phyloP scores from a whole-genome alignment of 2,888 invertebrate genomes.

The Nycteola revayana region DNA sequence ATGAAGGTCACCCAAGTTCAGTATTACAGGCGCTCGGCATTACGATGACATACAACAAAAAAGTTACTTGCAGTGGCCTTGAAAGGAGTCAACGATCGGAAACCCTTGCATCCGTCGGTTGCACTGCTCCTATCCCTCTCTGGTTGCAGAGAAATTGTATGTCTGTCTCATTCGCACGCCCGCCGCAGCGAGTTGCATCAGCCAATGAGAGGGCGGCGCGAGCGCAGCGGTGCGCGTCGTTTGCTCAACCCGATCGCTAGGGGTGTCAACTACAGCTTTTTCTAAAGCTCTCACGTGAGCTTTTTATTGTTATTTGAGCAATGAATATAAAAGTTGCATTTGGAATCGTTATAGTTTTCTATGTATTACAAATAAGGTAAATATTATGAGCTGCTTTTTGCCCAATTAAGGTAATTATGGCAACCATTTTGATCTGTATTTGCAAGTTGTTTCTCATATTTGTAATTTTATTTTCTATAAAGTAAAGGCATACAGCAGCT shows the following conservation, averaged over 20 bases:
- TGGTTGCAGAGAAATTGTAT: slow-evolving; percentile 26
- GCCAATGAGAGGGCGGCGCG: slow-evolving; percentile 65
- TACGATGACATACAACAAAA: slow-evolving; percentile 65
- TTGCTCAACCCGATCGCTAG: slow-evolving; percentile 73
- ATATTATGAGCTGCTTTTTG: not conserved
- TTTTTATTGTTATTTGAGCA: slow-evolving; percentile 65
- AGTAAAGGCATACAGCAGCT: too few species aligned
- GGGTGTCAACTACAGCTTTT: slow-evolving; percentile 68
- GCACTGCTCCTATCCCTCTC: slow-evolving; percentile 54
- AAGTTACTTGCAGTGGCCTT: slow-evolving; percentile 72
- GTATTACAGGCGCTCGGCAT: slow-evolving; percentile 56
- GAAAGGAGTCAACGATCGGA: slow-evolving; percentile 77
- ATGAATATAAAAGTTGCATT: slow-evolving; percentile 44
- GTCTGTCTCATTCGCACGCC: slow-evolving; percentile 47
- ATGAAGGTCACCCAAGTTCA: slow-evolving; percentile 67
- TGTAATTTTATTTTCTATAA: too few species aligned
- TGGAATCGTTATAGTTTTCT: slow-evolving; percentile 36
- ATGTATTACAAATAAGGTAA: slow-evolving; percentile 18
- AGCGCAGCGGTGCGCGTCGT: slow-evolving; percentile 75
- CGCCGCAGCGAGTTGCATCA: slow-evolving; percentile 46
- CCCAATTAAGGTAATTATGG: too few species aligned
- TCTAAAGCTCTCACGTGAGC: slow-evolving; percentile 66
- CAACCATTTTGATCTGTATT: too few species aligned
- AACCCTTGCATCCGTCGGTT: slow-evolving; percentile 76
- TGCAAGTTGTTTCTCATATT: too few species aligned